Percentiles rank a stretch among this genome's conserved stretches.
These are phyloP conservation scores for Epizoanthus scotinus DNA, from an alignment of 92 coral and sea anemone species.

Conservation along the genomic window DNA sequence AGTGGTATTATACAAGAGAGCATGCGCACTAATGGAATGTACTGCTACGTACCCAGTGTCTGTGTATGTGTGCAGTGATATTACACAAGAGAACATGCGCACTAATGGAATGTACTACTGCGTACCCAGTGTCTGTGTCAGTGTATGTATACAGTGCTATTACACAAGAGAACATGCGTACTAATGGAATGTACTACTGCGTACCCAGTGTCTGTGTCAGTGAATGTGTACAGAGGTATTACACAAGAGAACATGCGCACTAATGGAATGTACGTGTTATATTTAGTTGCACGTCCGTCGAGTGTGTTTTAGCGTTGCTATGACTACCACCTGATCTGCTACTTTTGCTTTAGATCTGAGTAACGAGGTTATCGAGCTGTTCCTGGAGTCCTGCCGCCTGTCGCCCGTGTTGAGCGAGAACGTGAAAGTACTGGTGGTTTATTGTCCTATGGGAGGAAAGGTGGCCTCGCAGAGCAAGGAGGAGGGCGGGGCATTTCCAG, in stretches of 20 bases:
- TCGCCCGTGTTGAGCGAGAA: constrained; percentile 33
- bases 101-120: constrained; percentile 25
- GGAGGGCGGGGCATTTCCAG: constrained; percentile 30
- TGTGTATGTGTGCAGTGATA: background rate
- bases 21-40: constrained; percentile 15
- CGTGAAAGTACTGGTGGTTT: constrained; percentile 24
- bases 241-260: background rate
- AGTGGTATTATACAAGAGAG: background rate
- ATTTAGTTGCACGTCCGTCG: too few relatives aligned
- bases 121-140: constrained; percentile 22
- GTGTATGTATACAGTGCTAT: background rate
- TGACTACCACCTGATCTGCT: too few relatives aligned
- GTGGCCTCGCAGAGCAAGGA: background rate
- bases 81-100: background rate
- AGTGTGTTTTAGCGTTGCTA: too few relatives aligned
- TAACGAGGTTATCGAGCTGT: constrained; percentile 15
- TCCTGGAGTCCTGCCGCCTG: constrained; percentile 6
- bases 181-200: constrained; percentile 23
- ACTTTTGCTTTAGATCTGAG: background rate
- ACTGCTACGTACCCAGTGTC: constrained; percentile 20
- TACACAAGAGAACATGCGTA: background rate
- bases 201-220: constrained; percentile 29
- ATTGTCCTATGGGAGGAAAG: constrained; percentile 35
- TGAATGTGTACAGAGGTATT: background rate
- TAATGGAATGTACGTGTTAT: constrained; percentile 13